These are phyloP conservation scores for Philonicus albiceps DNA, from an alignment of 2,888 invertebrate genomes.

Conservation along the genomic window DNA sequence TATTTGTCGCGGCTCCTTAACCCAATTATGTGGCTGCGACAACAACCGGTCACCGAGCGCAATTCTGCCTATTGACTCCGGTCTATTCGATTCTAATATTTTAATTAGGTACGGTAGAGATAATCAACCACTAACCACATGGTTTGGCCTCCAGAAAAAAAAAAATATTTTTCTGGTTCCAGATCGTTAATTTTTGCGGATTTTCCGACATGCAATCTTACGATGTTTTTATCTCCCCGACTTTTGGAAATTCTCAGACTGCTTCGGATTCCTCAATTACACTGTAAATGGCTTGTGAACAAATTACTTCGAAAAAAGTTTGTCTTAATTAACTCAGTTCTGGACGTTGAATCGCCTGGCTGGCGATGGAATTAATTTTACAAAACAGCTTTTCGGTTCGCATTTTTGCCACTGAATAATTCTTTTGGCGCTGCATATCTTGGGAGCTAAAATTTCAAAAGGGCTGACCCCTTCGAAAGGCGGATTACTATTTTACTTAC, in stretches of 20 bases:
- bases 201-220: conserved; percentile 2
- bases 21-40: background rate
- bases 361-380: background rate
- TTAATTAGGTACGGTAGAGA: background rate
- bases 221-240: background rate
- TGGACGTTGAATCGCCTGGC: background rate
- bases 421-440: background rate
- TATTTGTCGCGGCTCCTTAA: background rate
- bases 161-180: conserved; percentile 8
- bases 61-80: background rate
- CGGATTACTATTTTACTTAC: conserved; percentile 70
- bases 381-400: background rate
- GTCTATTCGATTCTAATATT: background rate
- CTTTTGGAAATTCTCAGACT: conserved; percentile 22
- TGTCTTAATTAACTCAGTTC: background rate
- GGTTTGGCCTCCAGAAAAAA: background rate
- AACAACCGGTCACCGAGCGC: background rate
- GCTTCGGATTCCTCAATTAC: conserved; percentile 16
- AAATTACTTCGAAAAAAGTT: conserved; percentile 12
- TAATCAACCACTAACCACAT: background rate
- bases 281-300: conserved; percentile 6
- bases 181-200: background rate
- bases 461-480: background rate
- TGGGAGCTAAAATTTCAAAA: background rate
- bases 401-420: background rate